Conservation (phyloP, 2,888 invertebrate species). For the Tetragnatha montana region DNA sequence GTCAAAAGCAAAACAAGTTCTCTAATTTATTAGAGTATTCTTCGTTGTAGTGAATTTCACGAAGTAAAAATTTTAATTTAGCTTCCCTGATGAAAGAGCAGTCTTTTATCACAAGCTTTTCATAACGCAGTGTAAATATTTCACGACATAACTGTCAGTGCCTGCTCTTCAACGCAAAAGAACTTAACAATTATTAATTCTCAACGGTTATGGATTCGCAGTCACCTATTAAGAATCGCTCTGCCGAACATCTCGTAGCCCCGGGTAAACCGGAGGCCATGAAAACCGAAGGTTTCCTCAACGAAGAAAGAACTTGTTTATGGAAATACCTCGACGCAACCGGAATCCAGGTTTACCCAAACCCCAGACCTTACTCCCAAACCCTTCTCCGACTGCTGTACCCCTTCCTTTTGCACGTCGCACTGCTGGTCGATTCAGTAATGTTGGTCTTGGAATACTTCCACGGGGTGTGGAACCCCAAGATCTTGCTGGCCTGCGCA, state of each 20-base stretch:
- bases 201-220: not conserved
- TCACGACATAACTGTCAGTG: too few species aligned
- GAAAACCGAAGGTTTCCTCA: not conserved
- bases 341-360: slow-evolving; percentile 8
- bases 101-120: too few species aligned
- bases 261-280: not conserved
- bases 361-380: not conserved
- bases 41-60: too few species aligned
- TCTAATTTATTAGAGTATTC: too few species aligned
- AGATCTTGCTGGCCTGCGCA: slow-evolving; percentile 26
- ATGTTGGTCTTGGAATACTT: not conserved
- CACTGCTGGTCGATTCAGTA: not conserved
- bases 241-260: not conserved
- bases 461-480: slow-evolving; percentile 11
- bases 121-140: too few species aligned
- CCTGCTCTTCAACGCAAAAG: too few species aligned
- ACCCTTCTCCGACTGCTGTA: slow-evolving; percentile 2
- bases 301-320: slow-evolving; percentile 2
- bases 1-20: too few species aligned
- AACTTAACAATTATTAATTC: not conserved
- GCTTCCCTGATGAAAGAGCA: too few species aligned
- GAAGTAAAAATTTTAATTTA: too few species aligned
- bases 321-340: slow-evolving; percentile 27
- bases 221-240: not conserved
- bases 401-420: slow-evolving; percentile 23